These are phyloP conservation scores for Pan troglodytes DNA, from an alignment of 2,113 vertebrate species.

Conservation along the genomic window DNA sequence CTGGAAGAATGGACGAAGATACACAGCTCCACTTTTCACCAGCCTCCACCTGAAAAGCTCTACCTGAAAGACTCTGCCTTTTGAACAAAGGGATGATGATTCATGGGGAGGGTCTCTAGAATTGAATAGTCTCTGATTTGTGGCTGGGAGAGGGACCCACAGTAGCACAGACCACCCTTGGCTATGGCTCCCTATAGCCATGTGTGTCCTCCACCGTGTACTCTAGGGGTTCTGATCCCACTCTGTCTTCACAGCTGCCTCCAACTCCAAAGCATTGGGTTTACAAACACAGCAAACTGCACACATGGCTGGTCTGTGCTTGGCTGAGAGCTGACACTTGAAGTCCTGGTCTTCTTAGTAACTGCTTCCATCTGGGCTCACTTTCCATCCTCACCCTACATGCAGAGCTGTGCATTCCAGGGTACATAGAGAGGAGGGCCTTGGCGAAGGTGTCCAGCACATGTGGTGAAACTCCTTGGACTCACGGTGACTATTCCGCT, in stretches of 20 bases:
- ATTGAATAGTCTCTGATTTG: background rate
- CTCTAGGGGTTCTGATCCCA: background rate
- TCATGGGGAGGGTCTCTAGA: too few species aligned
- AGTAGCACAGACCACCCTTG: too few species aligned
- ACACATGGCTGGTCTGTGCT: background rate
- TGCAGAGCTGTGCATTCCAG: background rate
- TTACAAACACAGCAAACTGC: background rate
- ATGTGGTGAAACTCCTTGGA: background rate
- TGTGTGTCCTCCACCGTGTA: background rate
- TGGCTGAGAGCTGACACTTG: background rate
- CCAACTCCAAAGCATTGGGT: background rate
- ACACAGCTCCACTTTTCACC: background rate
- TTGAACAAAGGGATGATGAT: background rate
- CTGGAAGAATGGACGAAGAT: too few species aligned
- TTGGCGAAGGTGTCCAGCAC: background rate
- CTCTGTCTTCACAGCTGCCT: too few species aligned
- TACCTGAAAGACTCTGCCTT: background rate
- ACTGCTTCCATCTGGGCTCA: background rate
- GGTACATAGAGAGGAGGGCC: fast-evolving
- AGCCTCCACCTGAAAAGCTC: background rate
- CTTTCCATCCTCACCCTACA: background rate
- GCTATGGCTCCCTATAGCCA: background rate
- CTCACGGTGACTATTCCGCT: background rate
- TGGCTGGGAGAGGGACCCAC: too few species aligned
- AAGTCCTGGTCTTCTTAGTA: background rate